Conservation (phyloP, 2,113 vertebrate species). For the Epinephelus moara region DNA sequence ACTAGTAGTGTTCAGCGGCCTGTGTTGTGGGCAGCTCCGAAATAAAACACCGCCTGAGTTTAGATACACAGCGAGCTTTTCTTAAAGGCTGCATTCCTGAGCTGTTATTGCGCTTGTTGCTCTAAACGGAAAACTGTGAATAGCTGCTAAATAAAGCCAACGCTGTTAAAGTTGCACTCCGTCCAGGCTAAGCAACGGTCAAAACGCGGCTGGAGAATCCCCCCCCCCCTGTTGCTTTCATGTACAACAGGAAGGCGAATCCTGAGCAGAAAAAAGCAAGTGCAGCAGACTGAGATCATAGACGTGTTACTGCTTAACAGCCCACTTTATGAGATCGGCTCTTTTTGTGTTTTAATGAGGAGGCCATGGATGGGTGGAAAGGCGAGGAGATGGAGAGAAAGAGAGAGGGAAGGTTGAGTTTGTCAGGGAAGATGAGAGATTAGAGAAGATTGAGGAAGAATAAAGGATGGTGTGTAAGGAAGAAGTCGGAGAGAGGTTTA, state of each 20-base stretch:
- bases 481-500: conserved; percentile 42
- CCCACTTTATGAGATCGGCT: conserved; percentile 63
- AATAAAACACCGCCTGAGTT: conserved; percentile 25
- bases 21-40: conserved; percentile 55
- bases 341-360: conserved; percentile 75
- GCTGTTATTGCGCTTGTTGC: conserved; percentile 22
- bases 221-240: conserved; percentile 18
- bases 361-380: conserved; percentile 51
- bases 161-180: conserved; percentile 34
- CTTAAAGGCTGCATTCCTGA: conserved; percentile 37
- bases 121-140: conserved; percentile 43
- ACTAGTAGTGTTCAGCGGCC: conserved; percentile 39
- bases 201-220: conserved; percentile 54
- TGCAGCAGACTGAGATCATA: conserved; percentile 64
- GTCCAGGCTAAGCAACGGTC: conserved; percentile 37
- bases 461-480: conserved; percentile 34
- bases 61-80: conserved; percentile 6
- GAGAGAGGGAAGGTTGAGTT: conserved; percentile 2
- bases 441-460: conserved; percentile 49
- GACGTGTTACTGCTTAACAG: conserved; percentile 67
- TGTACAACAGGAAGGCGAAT: conserved; percentile 45
- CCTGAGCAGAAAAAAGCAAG: conserved; percentile 39
- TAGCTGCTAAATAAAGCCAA: conserved; percentile 49
- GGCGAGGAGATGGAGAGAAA: conserved; percentile 4
- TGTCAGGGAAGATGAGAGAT: conserved; percentile 52